Percentiles rank a stretch among this genome's conserved stretches.
These are phyloP conservation scores for Myopa testacea DNA, from an alignment of 2,888 invertebrate genomes.

Conservation along the genomic window DNA sequence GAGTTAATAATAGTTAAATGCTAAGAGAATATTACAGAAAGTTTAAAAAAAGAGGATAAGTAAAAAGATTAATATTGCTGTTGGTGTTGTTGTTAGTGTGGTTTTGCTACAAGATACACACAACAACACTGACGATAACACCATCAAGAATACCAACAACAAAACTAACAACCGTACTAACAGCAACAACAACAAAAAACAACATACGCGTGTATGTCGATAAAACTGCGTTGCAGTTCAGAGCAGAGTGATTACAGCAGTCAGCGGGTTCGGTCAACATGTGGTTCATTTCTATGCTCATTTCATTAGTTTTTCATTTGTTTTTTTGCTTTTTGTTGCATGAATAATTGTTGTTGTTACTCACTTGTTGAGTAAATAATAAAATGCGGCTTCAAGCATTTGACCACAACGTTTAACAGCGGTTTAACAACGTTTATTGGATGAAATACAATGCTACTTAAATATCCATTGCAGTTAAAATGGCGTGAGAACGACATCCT, in stretches of 20 bases:
- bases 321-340: neutral
- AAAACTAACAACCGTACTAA: neutral
- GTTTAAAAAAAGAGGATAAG: too few relatives aligned
- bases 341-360: neutral
- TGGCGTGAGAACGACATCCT: too few relatives aligned
- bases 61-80: too few relatives aligned
- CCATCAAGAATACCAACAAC: neutral
- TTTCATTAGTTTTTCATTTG: neutral
- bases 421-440: neutral
- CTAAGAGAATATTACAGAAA: too few relatives aligned
- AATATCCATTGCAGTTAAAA: too few relatives aligned
- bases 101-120: too few relatives aligned
- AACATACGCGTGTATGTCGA: neutral
- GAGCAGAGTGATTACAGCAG: neutral
- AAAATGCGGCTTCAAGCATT: neutral
- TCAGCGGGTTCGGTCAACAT: neutral
- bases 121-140: too few relatives aligned
- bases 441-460: too few relatives aligned
- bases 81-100: too few relatives aligned
- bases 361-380: conserved; percentile 18
- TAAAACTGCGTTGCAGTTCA: neutral
- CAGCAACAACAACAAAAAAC: neutral
- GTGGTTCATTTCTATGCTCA: neutral
- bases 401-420: neutral
- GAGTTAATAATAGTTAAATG: too few relatives aligned